Evolutionary conservation across 2,113 vertebrate genomes (phyloP).

Genomic region (Scalopus aquaticus): DNA sequence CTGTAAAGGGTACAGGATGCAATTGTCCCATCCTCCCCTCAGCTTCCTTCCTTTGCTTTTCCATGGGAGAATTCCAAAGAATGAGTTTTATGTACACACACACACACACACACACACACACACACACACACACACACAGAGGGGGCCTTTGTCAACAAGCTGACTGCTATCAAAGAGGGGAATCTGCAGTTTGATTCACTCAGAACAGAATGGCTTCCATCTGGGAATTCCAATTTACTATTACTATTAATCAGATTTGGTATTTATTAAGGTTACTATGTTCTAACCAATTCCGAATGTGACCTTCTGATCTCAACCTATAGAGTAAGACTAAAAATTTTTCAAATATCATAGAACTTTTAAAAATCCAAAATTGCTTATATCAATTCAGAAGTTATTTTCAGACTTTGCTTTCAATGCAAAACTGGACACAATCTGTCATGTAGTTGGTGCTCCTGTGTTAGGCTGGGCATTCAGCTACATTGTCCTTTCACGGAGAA

Average conservation of each 20-base stretch:
- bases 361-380: background rate
- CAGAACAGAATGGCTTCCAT: background rate
- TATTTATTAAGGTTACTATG: background rate
- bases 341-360: background rate
- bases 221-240: background rate
- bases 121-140: constrained; percentile 10
- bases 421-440: background rate
- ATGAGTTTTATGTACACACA: background rate
- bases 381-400: constrained; percentile 15
- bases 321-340: background rate
- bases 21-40: constrained; percentile 85
- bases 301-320: background rate
- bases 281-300: background rate
- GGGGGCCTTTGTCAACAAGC: constrained; percentile 9
- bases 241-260: background rate
- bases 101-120: no score
- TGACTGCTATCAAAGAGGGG: background rate
- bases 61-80: constrained; percentile 83
- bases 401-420: background rate
- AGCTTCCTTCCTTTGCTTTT: constrained; percentile 89
- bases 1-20: constrained; percentile 86
- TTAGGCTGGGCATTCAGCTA: background rate
- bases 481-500: background rate
- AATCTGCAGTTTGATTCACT: background rate
- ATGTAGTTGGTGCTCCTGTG: background rate